Evolutionary conservation across 2,113 vertebrate species (phyloP).

Genomic region (Ctenodactylus gundi): DNA sequence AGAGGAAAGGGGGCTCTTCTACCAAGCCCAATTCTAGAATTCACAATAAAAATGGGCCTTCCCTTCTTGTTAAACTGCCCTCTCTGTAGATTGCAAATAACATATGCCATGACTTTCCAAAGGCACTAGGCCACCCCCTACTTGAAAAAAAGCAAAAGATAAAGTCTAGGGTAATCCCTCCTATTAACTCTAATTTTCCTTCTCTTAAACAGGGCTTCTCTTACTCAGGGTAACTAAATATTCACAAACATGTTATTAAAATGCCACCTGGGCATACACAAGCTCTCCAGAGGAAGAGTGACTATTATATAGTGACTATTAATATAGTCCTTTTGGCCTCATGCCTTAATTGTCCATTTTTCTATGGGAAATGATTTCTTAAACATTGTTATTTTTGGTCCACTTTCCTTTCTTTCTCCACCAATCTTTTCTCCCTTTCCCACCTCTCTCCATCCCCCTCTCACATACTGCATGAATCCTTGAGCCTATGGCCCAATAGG

Average conservation of each 20-base stretch:
- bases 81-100: rapidly evolving
- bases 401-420: neutral
- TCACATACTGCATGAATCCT: neutral
- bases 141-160: neutral
- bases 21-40: neutral
- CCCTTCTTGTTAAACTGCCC: neutral
- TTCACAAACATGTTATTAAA: neutral
- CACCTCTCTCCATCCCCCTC: neutral
- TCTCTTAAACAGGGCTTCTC: neutral
- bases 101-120: neutral
- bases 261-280: neutral
- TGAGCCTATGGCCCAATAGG: neutral
- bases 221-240: neutral
- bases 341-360: neutral
- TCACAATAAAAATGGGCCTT: neutral
- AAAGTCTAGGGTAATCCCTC: neutral
- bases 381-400: neutral
- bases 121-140: neutral
- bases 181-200: neutral
- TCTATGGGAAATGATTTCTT: neutral
- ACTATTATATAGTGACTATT: neutral
- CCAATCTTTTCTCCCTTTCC: neutral
- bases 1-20: neutral
- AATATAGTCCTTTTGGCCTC: neutral
- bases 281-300: neutral